These are phyloP conservation scores for Zaprionus lineosus DNA, from an alignment of 2,888 invertebrate species.

Conservation along the genomic window DNA sequence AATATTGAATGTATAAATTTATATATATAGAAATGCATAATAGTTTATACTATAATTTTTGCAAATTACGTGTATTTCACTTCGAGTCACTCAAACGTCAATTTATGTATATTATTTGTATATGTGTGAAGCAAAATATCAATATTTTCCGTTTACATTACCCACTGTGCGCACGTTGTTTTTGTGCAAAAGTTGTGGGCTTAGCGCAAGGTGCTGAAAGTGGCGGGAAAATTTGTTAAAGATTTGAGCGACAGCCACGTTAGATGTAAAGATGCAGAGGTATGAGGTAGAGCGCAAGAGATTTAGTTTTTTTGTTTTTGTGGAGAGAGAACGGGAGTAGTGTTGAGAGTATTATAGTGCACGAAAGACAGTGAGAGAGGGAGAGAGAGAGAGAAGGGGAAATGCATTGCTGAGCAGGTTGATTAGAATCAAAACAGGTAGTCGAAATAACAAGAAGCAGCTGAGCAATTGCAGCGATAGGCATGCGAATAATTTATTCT, in stretches of 20 bases:
- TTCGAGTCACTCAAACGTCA: too few species aligned
- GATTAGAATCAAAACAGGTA: slow-evolving; percentile 74
- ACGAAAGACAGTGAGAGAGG: slow-evolving; percentile 7
- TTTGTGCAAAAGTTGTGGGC: slow-evolving; percentile 57
- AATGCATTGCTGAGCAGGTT: slow-evolving; percentile 51
- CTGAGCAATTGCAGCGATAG: slow-evolving; percentile 39
- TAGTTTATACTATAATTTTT: too few species aligned
- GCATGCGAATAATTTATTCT: slow-evolving; percentile 27
- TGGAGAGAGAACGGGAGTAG: slow-evolving; percentile 8
- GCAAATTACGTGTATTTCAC: too few species aligned
- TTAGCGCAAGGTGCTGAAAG: slow-evolving; percentile 70
- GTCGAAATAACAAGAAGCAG: slow-evolving; percentile 39
- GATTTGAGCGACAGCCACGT: slow-evolving; percentile 44
- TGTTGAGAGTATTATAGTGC: slow-evolving; percentile 4
- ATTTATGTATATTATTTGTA: too few species aligned
- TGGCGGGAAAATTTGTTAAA: slow-evolving; percentile 70
- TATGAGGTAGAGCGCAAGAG: too few species aligned
- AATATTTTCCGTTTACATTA: background rate
- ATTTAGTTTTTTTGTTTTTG: too few species aligned
- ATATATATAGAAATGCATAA: background rate
- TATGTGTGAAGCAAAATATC: too few species aligned
- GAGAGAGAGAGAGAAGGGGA: slow-evolving; percentile 3
- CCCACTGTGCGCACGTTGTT: slow-evolving; percentile 74
- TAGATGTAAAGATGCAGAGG: background rate
- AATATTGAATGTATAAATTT: background rate